These are phyloP conservation scores for Eledona agricola DNA, from an alignment of 2,888 invertebrate species.

Conservation along the genomic window DNA sequence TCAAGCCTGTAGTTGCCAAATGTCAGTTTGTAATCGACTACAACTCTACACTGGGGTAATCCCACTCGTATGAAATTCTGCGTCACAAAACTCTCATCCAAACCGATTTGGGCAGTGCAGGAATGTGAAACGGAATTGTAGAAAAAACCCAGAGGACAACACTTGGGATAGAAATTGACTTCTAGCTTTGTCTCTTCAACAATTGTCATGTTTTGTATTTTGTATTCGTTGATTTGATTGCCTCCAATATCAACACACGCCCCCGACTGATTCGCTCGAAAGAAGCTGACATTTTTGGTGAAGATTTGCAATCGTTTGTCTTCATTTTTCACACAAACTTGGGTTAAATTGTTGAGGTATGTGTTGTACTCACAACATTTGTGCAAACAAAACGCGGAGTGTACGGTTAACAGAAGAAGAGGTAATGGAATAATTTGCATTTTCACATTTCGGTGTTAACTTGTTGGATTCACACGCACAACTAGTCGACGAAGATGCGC, in stretches of 20 bases:
- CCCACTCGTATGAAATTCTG: constrained; percentile 47
- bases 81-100: constrained; percentile 37
- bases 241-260: neutral
- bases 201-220: constrained; percentile 12
- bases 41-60: constrained; percentile 48
- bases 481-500: constrained; percentile 23
- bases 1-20: constrained; percentile 17
- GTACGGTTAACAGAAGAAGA: constrained; percentile 9
- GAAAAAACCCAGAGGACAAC: constrained; percentile 49
- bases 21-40: constrained; percentile 41
- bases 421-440: constrained; percentile 12
- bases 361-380: constrained; percentile 28
- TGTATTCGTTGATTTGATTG: constrained; percentile 12
- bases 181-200: constrained; percentile 18
- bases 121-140: constrained; percentile 46
- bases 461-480: constrained; percentile 16
- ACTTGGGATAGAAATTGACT: constrained; percentile 48
- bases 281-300: constrained; percentile 14
- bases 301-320: constrained; percentile 33
- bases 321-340: constrained; percentile 24
- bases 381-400: neutral
- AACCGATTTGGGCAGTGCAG: constrained; percentile 38
- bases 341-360: constrained; percentile 5
- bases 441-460: constrained; percentile 15
- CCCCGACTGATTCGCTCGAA: neutral